A percentile compares a stretch with the other conserved stretches of the same genome.
phyloP scores from a whole-genome alignment of 1,140 invertebrate species.

The Drosophila nikananu region DNA sequence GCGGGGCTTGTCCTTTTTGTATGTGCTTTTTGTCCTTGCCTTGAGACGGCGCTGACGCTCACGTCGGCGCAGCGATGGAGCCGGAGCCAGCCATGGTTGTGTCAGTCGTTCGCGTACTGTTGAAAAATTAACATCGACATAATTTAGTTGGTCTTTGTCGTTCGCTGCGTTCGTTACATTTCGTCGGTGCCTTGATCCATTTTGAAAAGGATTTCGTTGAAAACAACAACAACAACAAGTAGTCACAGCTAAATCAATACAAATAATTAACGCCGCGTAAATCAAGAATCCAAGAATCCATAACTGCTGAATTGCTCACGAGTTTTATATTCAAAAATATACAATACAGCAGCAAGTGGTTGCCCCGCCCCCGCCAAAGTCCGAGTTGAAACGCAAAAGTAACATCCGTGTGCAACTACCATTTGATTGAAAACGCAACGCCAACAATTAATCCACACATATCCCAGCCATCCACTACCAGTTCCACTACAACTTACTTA shows the following conservation, averaged over 20 bases:
- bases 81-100: constrained; percentile 25
- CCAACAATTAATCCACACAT: constrained; percentile 36
- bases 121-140: constrained; percentile 81
- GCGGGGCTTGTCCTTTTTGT: constrained; percentile 65
- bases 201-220: constrained; percentile 20
- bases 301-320: constrained; percentile 18
- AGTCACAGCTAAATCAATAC: constrained; percentile 6
- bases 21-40: constrained; percentile 76
- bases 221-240: constrained; percentile 5
- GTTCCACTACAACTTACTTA: constrained; percentile 15
- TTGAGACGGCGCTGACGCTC: constrained; percentile 30
- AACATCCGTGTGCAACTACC: constrained; percentile 1
- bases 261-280: constrained; percentile 17
- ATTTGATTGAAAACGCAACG: constrained; percentile 5
- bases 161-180: constrained; percentile 78
- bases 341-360: constrained; percentile 27
- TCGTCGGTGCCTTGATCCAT: constrained; percentile 42
- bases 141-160: constrained; percentile 82
- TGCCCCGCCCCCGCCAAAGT: constrained; percentile 9
- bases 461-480: constrained; percentile 37
- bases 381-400: constrained; percentile 8
- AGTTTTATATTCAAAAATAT: constrained; percentile 12
- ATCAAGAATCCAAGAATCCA: not conserved
- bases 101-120: constrained; percentile 71
- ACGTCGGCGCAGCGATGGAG: constrained; percentile 29